Evolutionary conservation across 2,888 invertebrate species (phyloP), one percentile per base, ranked within the genome.

Genomic region (Leuctra nigra): DNA sequence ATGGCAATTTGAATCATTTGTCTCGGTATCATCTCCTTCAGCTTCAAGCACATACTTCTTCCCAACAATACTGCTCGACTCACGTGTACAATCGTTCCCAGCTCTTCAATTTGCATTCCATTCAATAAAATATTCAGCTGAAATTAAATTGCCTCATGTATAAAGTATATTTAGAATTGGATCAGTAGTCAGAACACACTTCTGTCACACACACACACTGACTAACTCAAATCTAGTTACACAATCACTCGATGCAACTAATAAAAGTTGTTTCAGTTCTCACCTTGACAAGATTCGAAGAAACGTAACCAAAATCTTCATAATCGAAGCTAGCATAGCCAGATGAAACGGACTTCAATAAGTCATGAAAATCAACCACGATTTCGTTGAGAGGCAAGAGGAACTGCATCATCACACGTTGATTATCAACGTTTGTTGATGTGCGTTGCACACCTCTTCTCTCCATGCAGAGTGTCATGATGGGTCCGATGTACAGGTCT

Each of bases 271-370:
- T n/a, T n/a, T n/a, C n/a, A n/a, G n/a, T n/a, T n/a, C n/a, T n/a
- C 71, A 93, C 86, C 72, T 90, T 91, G 0, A 87, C 85, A 65
- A 98, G 75, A 58, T 84, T 75, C 60, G 94, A 84, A 61, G 70
- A 68, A 67, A 54, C 81, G 71, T 87, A 98, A 1, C 91, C 96
- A 66, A 82, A 73, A 68, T 92, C 88, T 71, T 94, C 92, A 68
- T 95, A 95, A 72, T 93, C 93, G 69, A 95, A 95, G 69, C 91
- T 91, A 1, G 95, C 98, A 74, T 93, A 98, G 25, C 98, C 98
- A 0, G 95, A 95, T 2, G 91, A 87, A 16, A 91, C 66, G 13
- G 89, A 86, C 72, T 98, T 98, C 1, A 97, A 74, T 2, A 80
- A 78, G 69, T 98, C 97, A 68, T 95, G 95, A 71, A 99, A 98